Conservation (phyloP, 1,140 invertebrate species). For the Bombyx mandarina region DNA sequence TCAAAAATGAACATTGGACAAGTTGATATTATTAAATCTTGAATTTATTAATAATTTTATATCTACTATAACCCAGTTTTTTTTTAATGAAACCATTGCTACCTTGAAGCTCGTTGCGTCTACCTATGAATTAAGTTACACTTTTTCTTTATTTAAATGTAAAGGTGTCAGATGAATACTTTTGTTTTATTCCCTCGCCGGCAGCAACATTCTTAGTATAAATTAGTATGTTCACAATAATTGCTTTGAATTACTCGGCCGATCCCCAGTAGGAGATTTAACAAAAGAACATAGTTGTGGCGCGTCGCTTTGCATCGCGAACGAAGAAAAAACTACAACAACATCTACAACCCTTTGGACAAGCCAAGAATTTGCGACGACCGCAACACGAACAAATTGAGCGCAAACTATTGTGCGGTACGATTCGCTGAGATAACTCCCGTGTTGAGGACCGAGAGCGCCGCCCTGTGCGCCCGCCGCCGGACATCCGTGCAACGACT, state of each 20-base stretch:
- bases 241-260: conserved; percentile 28
- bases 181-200: too few relatives aligned
- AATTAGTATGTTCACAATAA: conserved; percentile 39
- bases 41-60: too few relatives aligned
- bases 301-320: conserved; percentile 28
- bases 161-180: too few relatives aligned
- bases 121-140: too few relatives aligned
- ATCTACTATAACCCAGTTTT: too few relatives aligned
- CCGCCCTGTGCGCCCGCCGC: conserved; percentile 27
- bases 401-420: conserved; percentile 60
- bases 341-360: conserved; percentile 54
- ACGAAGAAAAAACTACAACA: conserved; percentile 55
- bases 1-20: too few relatives aligned
- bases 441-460: conserved; percentile 48
- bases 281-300: conserved; percentile 46
- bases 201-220: conserved; percentile 7
- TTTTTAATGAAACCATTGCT: too few relatives aligned
- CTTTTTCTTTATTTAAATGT: too few relatives aligned
- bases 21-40: too few relatives aligned
- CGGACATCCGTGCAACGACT: conserved; percentile 42
- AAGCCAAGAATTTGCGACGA: conserved; percentile 62
- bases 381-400: conserved; percentile 69
- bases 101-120: too few relatives aligned
- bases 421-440: conserved; percentile 67
- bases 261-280: conserved; percentile 41